phyloP scores from a whole-genome alignment of 2,797 vertebrate species.

The Philypnodon macrostomus region DNA sequence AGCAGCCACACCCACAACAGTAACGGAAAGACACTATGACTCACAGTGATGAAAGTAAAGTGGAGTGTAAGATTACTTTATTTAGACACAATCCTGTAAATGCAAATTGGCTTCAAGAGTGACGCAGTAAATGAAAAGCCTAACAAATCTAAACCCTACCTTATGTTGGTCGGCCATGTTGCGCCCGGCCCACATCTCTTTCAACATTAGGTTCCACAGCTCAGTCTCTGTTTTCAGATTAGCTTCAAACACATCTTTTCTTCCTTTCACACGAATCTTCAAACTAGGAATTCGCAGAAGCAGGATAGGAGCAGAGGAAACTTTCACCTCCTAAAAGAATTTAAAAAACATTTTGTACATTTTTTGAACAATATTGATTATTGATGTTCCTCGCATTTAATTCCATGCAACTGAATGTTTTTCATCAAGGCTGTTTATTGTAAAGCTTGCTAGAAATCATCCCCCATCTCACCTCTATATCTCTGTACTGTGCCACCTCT shows the following conservation, averaged over 20 bases:
- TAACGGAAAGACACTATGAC: constrained; percentile 15
- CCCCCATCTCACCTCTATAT: constrained; percentile 88
- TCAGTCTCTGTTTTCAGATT: constrained; percentile 95
- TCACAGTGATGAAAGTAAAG: not conserved
- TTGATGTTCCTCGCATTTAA: too few species aligned
- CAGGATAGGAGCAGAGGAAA: constrained; percentile 83
- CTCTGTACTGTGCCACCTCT: constrained; percentile 88
- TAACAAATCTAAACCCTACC: constrained; percentile 70
- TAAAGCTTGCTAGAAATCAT: too few species aligned
- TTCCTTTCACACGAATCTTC: constrained; percentile 82
- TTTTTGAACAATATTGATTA: too few species aligned
- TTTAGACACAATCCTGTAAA: too few species aligned
- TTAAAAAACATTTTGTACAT: too few species aligned
- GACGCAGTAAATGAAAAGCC: too few species aligned
- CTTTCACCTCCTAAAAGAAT: constrained; percentile 84
- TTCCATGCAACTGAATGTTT: too few species aligned
- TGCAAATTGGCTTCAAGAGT: too few species aligned
- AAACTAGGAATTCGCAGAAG: constrained; percentile 88
- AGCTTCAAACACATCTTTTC: constrained; percentile 88
- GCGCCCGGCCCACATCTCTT: constrained; percentile 97
- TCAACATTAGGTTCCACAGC: constrained; percentile 95
- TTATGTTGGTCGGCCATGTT: constrained; percentile 93
- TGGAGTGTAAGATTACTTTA: not conserved
- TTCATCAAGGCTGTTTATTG: too few species aligned
- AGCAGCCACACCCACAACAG: constrained; percentile 38